phyloP scores from a whole-genome alignment of 2,797 vertebrate species.

The Euphonia xanthogaster region DNA sequence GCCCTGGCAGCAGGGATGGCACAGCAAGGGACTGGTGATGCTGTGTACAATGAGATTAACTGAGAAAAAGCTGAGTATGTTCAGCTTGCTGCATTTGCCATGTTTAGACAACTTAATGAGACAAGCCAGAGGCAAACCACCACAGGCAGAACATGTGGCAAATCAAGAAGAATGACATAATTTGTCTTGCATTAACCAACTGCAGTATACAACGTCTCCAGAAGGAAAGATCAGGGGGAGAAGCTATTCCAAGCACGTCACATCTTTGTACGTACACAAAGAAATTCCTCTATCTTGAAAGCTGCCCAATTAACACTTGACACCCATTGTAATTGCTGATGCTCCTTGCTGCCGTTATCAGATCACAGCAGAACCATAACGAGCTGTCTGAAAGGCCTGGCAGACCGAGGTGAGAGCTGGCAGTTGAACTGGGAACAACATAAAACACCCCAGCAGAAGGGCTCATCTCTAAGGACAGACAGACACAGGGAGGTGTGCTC shows the following conservation, averaged over 20 bases:
- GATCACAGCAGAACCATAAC: background rate
- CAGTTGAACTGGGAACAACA: fast-evolving
- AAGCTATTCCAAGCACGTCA: constrained; percentile 7
- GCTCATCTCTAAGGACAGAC: background rate
- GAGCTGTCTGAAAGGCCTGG: constrained; percentile 10
- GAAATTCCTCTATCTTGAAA: constrained; percentile 52
- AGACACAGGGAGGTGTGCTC: background rate
- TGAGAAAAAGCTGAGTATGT: background rate
- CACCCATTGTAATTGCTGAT: constrained; percentile 42
- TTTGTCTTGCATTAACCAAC: constrained; percentile 63
- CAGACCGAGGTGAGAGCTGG: background rate
- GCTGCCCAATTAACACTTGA: constrained; percentile 66
- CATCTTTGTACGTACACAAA: constrained; percentile 23
- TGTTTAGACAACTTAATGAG: constrained; percentile 67
- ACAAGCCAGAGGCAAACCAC: constrained; percentile 61
- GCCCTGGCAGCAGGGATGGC: background rate
- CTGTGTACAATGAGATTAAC: background rate
- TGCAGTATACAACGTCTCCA: background rate
- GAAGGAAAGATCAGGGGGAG: background rate
- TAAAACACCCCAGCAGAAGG: background rate
- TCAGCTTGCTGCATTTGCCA: constrained; percentile 47
- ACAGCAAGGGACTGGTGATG: background rate
- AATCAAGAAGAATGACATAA: constrained; percentile 60
- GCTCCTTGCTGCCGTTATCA: constrained; percentile 56
- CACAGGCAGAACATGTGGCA: constrained; percentile 44